Base-by-base conservation (phyloP, 2,797 vertebrate genomes). In the Adelosebastes latens region DNA sequence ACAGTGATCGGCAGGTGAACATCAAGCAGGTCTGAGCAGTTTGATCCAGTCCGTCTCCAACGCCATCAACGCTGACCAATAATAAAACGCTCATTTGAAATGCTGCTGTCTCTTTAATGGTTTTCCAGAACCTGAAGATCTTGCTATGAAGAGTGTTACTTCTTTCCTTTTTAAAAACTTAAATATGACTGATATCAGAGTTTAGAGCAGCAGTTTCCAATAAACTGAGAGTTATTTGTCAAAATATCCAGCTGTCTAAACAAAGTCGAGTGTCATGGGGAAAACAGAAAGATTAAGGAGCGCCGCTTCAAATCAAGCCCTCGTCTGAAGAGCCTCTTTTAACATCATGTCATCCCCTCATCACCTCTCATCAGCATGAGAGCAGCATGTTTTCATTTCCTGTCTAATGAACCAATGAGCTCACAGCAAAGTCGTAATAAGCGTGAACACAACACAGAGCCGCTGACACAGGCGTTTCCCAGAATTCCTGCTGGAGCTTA, bases 401-500 rank as follows among this genome's bases (percentile, higher is more conserved):
- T 67, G 77, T 78, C 82, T 76, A 78, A 71, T 74, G 80, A 86
- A 64, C 85, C 84, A 88, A 81, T 82, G 70, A 80, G 88, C 70
- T 81, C 60, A 10, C 66, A 60, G 87, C 85, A 74, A 82, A 87
- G 79, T 89, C 82, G 73, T 59, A 73, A 42, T 25, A 75, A 73
- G 31, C 13, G 5, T 14, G 46, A 78, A 62, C 72, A 55, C 63
- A 63, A 66, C 75, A 79, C 61, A 32, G 58, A 61, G 75, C 7
- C 13, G 90, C 89, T 92, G 84, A 92, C 82, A 73, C 77, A 72
- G 64, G 73, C 83, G 1, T 87, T 91, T 89, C 76, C 80, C 80
- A 75, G 39, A 86, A 89, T 77, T 88, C 90, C 85, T 87, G 74
- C 87, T 72, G 88, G 91, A 91, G 77, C 84, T 24, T 46, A 87